Evolutionary conservation across 2,113 vertebrate species (phyloP), one percentile per base, ranked within the genome.

Genomic region (Varanus salvator): DNA sequence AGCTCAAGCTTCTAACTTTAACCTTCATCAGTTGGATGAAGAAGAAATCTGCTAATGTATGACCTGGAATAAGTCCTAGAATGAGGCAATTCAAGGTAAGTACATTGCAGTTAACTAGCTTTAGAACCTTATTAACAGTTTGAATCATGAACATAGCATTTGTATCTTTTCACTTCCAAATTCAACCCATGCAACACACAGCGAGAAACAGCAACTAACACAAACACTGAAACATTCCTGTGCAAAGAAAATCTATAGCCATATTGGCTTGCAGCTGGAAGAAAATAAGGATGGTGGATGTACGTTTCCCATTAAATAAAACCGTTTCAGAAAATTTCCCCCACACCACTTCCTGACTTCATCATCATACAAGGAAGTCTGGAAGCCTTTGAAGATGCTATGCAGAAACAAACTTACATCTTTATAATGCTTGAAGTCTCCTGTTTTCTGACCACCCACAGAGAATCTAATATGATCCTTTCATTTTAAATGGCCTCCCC

Each of bases 401-500:
- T 92, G 94, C 96, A 97, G 97, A 84, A 97, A 95, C 94, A 97
- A 97, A 97, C 96, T 97, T 52, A 92, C 95, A 93, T 92, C 95
- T 96, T 96, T 95, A 81, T 93, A 95, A 96, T 91, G 91, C 92
- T 92, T 90, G 38, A 86, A 93, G 89, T 91, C 92, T 91, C 92
- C 91, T 94, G 76, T 31, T 93, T 94, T 94, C 93, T 93, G 97
- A 84, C 97, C 97, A 97, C 97, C 97, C 97, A 97, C 86, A 50
- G 91, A 97, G 96, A 96, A 90, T 95, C 92, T 94, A 96, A 95
- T 85, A 92, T 90, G 92, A 95, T 92, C 44, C 23, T 94, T 96
- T 95, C 90, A 94, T 95, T 95, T 93, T 89, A 92, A 95, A 89
- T 92, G 93, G 95, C 95, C 95, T 95, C 94, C 92, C 95, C 78